Base-by-base conservation (phyloP, 2,113 vertebrate species). In the Misgurnus anguillicaudatus region DNA sequence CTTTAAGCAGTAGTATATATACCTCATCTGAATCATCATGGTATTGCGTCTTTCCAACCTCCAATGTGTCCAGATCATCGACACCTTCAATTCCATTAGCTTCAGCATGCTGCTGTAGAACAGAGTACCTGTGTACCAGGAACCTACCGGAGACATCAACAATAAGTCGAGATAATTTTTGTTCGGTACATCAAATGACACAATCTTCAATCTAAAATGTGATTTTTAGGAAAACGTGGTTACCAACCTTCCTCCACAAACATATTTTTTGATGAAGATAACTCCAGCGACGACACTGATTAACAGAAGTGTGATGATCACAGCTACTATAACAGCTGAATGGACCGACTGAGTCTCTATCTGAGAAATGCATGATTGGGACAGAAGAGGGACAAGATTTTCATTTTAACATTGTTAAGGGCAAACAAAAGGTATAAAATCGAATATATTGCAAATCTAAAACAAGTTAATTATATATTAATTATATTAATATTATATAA, bases 11-110 rank as follows among this genome's bases (percentile, higher is more conserved):
- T 19, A 64, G 38, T 9, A 61, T 17, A 5, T 42, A 87, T 87
- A 96, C 96, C 94, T 98, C 95, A 81, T 98, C 96, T 0, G 96
- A 97, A 86, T 98, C 96, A 21, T 96, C 94, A 4, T 94, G 95
- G 84, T 93, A 96, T 9, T 93, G 91, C 6, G 83, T 80, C 82
- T 91, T 93, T 3, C 81, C 87, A 13, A 93, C 92, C 74, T 86
- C 87, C 67, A 90, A 83, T 17, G 86, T 86, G 62, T 94, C 94
- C 64, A 93, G 58, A 16, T 93, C 85, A 0, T 98, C 96, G 4
- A 91, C 90, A 19, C 91, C 93, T 1, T 96, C 95, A 4, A 92
- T 91, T 1, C 94, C 93, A 0, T 94, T 93, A 4, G 94, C 94
- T 81, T 98, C 96, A 0, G 90, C 95, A 0, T 98, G 93, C 77